These are phyloP conservation scores for Orius insidiosus DNA, from an alignment of 1,140 invertebrate species.

Conservation along the genomic window DNA sequence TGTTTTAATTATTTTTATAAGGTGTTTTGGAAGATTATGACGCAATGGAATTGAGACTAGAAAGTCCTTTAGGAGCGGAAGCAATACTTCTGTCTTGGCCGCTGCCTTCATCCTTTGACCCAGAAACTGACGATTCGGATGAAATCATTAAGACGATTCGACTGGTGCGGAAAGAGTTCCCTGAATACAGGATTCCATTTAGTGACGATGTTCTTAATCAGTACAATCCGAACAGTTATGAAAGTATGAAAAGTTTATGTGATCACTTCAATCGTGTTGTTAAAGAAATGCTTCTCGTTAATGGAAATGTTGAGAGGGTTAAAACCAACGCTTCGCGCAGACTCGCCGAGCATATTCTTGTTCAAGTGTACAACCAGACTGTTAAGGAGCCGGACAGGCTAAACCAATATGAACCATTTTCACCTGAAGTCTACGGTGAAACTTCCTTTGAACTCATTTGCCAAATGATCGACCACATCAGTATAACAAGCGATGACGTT, in stretches of 20 bases:
- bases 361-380: constrained; percentile 92
- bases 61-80: constrained; percentile 5
- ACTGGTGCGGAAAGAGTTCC: neutral
- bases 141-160: neutral
- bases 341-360: constrained; percentile 79
- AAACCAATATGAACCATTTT: constrained; percentile 96
- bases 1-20: no score
- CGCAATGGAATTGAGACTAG: neutral
- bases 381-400: constrained; percentile 90
- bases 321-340: constrained; percentile 44
- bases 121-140: constrained; percentile 1
- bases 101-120: neutral
- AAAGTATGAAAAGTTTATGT: constrained; percentile 86
- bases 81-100: neutral
- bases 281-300: constrained; percentile 49
- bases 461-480: constrained; percentile 92
- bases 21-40: no score
- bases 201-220: constrained; percentile 6
- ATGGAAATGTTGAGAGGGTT: neutral
- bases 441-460: constrained; percentile 90
- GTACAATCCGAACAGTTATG: constrained; percentile 43
- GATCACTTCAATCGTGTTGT: constrained; percentile 91
- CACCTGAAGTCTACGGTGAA: constrained; percentile 95
- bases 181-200: neutral
- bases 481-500: constrained; percentile 77